These are phyloP conservation scores for Leptopilina syphax DNA, from an alignment of 2,888 invertebrate genomes.

Conservation along the genomic window DNA sequence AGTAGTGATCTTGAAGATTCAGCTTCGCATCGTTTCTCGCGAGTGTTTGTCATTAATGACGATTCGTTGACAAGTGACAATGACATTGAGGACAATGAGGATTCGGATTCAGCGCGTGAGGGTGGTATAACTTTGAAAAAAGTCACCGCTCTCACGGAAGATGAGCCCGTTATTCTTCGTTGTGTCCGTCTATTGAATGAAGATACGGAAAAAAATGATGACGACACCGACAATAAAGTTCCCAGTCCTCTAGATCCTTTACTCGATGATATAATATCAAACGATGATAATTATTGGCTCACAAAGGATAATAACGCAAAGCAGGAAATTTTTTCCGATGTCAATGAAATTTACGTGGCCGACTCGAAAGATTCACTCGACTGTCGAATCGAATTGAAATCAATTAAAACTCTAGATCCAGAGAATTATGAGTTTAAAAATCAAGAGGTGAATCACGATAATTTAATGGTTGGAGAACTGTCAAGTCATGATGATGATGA, in stretches of 20 bases:
- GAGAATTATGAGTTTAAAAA: slow-evolving; percentile 61
- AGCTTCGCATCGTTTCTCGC: slow-evolving; percentile 72
- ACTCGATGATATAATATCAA: slow-evolving; percentile 43
- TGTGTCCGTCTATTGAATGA: slow-evolving; percentile 68
- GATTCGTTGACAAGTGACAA: slow-evolving; percentile 72
- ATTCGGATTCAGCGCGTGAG: slow-evolving; percentile 67
- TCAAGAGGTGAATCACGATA: slow-evolving; percentile 41
- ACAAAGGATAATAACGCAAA: slow-evolving; percentile 2
- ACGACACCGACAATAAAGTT: slow-evolving; percentile 45
- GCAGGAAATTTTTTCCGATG: slow-evolving; percentile 48
- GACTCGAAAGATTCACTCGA: slow-evolving; percentile 70
- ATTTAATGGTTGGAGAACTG: slow-evolving; percentile 33
- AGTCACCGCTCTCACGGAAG: slow-evolving; percentile 64
- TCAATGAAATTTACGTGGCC: slow-evolving; percentile 72
- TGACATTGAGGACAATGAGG: slow-evolving; percentile 72
- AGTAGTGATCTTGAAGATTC: slow-evolving; percentile 75
- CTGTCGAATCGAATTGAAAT: slow-evolving; percentile 69
- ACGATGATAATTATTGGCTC: slow-evolving; percentile 48
- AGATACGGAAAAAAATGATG: slow-evolving; percentile 55
- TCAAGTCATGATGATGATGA: slow-evolving; percentile 33
- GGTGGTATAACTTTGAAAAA: slow-evolving; percentile 65
- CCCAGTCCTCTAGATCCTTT: slow-evolving; percentile 24
- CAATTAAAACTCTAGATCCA: slow-evolving; percentile 70
- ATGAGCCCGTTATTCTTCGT: slow-evolving; percentile 69
- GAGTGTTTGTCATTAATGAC: slow-evolving; percentile 76